Conservation (phyloP, 2,797 vertebrate genomes). For the Acipenser ruthenus region DNA sequence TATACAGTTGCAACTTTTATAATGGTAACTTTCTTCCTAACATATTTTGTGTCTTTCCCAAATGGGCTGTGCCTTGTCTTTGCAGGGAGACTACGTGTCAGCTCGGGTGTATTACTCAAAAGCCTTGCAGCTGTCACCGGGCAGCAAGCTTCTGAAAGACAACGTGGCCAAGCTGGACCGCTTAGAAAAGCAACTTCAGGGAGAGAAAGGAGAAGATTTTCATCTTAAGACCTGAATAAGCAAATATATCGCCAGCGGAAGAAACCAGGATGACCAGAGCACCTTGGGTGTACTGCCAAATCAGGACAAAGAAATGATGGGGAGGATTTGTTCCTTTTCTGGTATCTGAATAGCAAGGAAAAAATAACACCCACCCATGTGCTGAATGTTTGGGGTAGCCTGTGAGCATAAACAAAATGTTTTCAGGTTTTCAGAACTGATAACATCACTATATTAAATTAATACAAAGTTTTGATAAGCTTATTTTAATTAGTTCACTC, state of each 20-base stretch:
- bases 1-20: no score
- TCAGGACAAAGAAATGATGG: no score
- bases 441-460: neutral
- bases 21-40: no score
- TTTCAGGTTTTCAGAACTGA: neutral
- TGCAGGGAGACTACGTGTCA: slow-evolving; percentile 80
- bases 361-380: no score
- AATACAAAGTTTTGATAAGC: neutral
- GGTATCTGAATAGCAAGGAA: no score
- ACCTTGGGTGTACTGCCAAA: no score
- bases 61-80: neutral
- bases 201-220: slow-evolving; percentile 40
- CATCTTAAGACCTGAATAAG: no score
- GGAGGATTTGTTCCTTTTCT: no score
- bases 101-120: slow-evolving; percentile 83
- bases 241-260: no score
- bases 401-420: no score
- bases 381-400: no score
- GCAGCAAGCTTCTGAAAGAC: slow-evolving; percentile 85
- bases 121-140: slow-evolving; percentile 78
- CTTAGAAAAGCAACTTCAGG: slow-evolving; percentile 75
- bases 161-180: slow-evolving; percentile 91
- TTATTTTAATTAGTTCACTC: neutral
- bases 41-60: neutral
- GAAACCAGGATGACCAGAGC: no score